These are phyloP conservation scores for Hiodon alosoides DNA, from an alignment of 2,113 vertebrate genomes.

Conservation along the genomic window DNA sequence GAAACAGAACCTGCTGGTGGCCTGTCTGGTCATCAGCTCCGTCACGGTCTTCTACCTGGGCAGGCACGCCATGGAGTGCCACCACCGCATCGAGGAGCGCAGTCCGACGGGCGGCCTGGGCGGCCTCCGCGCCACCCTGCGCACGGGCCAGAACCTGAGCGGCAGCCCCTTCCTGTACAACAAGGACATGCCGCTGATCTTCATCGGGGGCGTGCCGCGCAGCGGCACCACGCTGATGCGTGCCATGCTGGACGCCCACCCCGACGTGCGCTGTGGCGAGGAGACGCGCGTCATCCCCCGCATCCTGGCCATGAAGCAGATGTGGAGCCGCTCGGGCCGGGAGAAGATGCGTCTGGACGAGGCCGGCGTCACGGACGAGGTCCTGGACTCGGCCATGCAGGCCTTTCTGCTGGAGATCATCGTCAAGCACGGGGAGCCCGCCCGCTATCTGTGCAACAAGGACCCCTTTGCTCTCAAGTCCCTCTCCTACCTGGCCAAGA, in stretches of 20 bases:
- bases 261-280: slow-evolving; percentile 86
- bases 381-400: slow-evolving; percentile 93
- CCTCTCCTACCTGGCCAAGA: slow-evolving; percentile 84
- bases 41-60: slow-evolving; percentile 90
- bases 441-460: slow-evolving; percentile 91
- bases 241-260: slow-evolving; percentile 94
- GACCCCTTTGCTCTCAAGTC: slow-evolving; percentile 95
- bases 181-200: slow-evolving; percentile 95
- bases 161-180: slow-evolving; percentile 72
- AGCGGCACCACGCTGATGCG: slow-evolving; percentile 94
- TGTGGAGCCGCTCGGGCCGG: slow-evolving; percentile 93
- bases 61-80: slow-evolving; percentile 93
- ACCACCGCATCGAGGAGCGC: slow-evolving; percentile 82
- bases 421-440: slow-evolving; percentile 91
- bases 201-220: slow-evolving; percentile 90
- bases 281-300: slow-evolving; percentile 92
- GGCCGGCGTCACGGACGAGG: slow-evolving; percentile 91
- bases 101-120: slow-evolving; percentile 56
- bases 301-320: slow-evolving; percentile 93
- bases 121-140: slow-evolving; percentile 50
- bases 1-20: slow-evolving; percentile 90
- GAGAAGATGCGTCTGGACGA: slow-evolving; percentile 95
- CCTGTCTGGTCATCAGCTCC: slow-evolving; percentile 89
- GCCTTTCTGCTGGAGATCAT: slow-evolving; percentile 93
- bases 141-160: slow-evolving; percentile 54